Base-by-base conservation (phyloP, 2,888 invertebrate genomes). In the Mythimna lalbum region DNA sequence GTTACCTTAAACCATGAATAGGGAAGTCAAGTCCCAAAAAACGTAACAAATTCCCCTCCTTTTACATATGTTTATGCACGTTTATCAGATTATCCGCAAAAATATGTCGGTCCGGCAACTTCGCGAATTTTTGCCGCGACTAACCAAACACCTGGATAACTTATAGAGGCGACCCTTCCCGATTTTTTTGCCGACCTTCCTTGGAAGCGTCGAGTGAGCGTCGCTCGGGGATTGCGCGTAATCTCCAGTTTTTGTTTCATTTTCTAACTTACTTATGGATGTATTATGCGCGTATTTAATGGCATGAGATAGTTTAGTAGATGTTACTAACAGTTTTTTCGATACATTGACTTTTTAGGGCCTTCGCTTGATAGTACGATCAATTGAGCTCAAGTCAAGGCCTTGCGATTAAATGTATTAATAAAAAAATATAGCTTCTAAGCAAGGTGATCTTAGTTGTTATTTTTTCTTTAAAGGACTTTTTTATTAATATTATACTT, bases 101-200 rank as follows among this genome's bases (percentile, higher is more conserved):
- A 83, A 73, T 79, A 79, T 83, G 76, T 76, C 67, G 81, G 72
- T 72, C 69, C 69, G 59, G 69, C 49, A 80, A 76, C 49, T 53
- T 68, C 17, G 76, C 68, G 61, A 83, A 76, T 82, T 81, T 80
- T 79, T 71, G 67, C 69, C 52, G 71, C 63, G 61, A 78, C 81
- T 83, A 81, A 72, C 73, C 79, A 82, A 81, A 82, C 82, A 82
- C 84, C 82, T 83, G 81, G 59, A 73, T 79, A 83, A 76, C 73
- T 81, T 82, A 83, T 78, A 63, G 68, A 57, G 49, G 71, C 59
- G 84, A 81, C 81, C 85, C 70, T 76, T 75, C 50, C 62, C 52
- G 66, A 61, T 76, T 78, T 83, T 83, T 78, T 74, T 76, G 70
- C 65, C 59, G 62, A 69, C 74, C 78, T 74, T 74, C 36, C 33